A percentile compares a stretch with the other conserved stretches of the same genome.
Conservation (phyloP, 2,797 vertebrate genomes). For the Coccyzus lansbergi region DNA sequence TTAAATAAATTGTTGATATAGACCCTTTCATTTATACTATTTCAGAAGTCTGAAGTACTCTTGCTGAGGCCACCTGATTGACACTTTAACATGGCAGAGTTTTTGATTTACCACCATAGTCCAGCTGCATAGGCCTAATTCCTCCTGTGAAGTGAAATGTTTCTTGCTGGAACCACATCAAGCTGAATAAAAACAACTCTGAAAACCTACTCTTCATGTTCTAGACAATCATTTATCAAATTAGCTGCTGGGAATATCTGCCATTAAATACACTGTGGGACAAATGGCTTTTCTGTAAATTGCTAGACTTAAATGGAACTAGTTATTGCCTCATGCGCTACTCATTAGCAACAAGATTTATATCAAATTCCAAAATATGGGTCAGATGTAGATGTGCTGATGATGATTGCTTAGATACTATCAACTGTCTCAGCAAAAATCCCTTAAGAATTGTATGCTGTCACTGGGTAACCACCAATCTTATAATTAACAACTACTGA, state of each 20-base stretch:
- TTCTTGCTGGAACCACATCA: slow-evolving; percentile 42
- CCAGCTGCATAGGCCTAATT: neutral
- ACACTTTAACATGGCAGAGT: neutral
- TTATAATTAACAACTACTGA: slow-evolving; percentile 41
- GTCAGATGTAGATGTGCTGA: slow-evolving; percentile 29
- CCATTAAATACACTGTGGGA: slow-evolving; percentile 19
- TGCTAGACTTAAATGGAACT: slow-evolving; percentile 32
- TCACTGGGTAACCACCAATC: slow-evolving; percentile 3
- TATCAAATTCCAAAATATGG: slow-evolving; percentile 34
- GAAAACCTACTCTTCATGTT: neutral
- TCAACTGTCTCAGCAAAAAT: slow-evolving; percentile 40
- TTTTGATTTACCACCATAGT: neutral
- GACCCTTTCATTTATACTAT: neutral
- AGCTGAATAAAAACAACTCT: slow-evolving; percentile 7
- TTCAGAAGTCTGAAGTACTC: neutral
- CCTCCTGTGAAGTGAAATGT: neutral
- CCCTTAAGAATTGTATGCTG: slow-evolving; percentile 1
- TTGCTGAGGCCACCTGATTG: neutral
- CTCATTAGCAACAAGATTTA: slow-evolving; percentile 34
- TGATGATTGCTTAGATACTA: neutral
- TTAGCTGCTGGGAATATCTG: slow-evolving; percentile 31
- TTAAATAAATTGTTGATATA: neutral
- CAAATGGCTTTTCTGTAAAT: slow-evolving; percentile 38
- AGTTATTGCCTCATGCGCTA: slow-evolving; percentile 36
- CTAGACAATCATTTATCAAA: slow-evolving; percentile 42